Evolutionary conservation across 2,797 vertebrate genomes (phyloP).

Genomic region (Chelmon rostratus): DNA sequence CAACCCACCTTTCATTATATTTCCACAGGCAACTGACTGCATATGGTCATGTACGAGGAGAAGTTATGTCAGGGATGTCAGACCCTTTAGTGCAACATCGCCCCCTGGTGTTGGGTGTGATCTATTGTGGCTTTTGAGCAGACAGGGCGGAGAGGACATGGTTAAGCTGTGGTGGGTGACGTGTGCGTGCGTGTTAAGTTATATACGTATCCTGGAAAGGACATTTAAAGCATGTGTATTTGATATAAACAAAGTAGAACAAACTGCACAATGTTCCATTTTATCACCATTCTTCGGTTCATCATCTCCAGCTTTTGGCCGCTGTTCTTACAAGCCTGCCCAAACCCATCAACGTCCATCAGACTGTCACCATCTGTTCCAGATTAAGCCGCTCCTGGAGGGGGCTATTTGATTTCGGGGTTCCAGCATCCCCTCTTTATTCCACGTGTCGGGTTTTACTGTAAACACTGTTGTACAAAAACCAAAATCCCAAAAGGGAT

Average conservation of each 20-base stretch:
- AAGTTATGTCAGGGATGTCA: slow-evolving; percentile 17
- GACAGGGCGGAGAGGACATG: slow-evolving; percentile 24
- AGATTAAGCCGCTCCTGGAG: slow-evolving; percentile 80
- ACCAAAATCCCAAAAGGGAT: slow-evolving; percentile 77
- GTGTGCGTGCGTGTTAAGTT: slow-evolving; percentile 45
- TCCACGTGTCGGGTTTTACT: slow-evolving; percentile 83
- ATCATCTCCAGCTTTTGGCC: slow-evolving; percentile 73
- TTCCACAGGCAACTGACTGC: slow-evolving; percentile 59
- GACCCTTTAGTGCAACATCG: slow-evolving; percentile 53
- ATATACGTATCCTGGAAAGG: slow-evolving; percentile 52
- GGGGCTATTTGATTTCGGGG: slow-evolving; percentile 79
- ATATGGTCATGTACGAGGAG: slow-evolving; percentile 11
- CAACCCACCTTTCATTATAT: slow-evolving; percentile 65
- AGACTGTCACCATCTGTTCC: slow-evolving; percentile 84
- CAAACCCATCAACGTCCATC: slow-evolving; percentile 76
- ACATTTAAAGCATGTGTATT: slow-evolving; percentile 70
- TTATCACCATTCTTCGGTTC: slow-evolving; percentile 72
- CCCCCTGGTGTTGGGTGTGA: slow-evolving; percentile 68
- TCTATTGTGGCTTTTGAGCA: slow-evolving; percentile 18
- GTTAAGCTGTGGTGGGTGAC: slow-evolving; percentile 49
- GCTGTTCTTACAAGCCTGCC: slow-evolving; percentile 72
- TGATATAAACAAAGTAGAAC: slow-evolving; percentile 78
- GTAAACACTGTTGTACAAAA: slow-evolving; percentile 85
- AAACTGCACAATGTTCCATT: slow-evolving; percentile 80
- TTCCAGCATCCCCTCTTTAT: slow-evolving; percentile 74